Conservation (phyloP, 2,797 vertebrate genomes). For the Odontamblyopus rebecca region DNA sequence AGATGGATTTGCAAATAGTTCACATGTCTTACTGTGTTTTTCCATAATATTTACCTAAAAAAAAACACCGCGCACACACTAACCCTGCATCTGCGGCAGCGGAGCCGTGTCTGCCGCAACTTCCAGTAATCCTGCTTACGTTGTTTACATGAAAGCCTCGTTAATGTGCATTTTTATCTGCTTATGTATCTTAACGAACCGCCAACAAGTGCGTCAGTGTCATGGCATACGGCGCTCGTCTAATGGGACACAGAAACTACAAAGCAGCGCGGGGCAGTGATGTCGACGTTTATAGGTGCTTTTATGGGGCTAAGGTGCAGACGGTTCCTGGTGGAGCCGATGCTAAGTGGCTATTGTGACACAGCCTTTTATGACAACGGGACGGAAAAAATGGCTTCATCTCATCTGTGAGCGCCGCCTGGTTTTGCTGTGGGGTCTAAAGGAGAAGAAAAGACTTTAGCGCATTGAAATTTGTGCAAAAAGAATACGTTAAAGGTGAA, state of each 20-base stretch:
- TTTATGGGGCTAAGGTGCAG: constrained; percentile 6
- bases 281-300: constrained; percentile 5
- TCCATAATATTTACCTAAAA: neutral
- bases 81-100: neutral
- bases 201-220: constrained; percentile 10
- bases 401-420: neutral
- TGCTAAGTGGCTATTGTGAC: constrained; percentile 2
- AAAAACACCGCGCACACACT: too few relatives aligned
- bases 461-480: too few relatives aligned
- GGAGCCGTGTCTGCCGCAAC: neutral
- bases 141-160: constrained; percentile 1
- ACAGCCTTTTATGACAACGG: neutral
- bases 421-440: neutral
- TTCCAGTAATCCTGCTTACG: constrained; percentile 1
- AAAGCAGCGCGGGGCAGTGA: neutral
- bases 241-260: constrained; percentile 11
- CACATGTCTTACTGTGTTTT: neutral
- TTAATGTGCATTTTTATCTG: constrained; percentile 8
- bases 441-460: neutral
- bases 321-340: neutral
- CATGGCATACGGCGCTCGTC: neutral
- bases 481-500: too few relatives aligned
- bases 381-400: neutral
- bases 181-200: neutral
- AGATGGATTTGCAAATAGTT: neutral